A percentile compares a stretch with the other conserved stretches of the same genome.
These are phyloP conservation scores for Acleris laterana DNA, from an alignment of 2,888 invertebrate species.

Conservation along the genomic window DNA sequence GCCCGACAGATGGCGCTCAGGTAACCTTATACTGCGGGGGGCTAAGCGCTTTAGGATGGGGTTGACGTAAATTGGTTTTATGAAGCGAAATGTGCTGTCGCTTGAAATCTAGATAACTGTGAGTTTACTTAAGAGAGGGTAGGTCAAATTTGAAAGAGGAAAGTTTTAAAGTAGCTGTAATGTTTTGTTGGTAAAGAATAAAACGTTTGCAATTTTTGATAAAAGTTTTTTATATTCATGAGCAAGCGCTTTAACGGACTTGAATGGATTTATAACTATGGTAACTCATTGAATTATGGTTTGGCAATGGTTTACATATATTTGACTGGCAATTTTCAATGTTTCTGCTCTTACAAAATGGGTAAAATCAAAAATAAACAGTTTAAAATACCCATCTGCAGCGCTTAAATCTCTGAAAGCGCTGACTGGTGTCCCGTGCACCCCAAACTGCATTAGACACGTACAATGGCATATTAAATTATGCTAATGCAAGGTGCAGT, in stretches of 20 bases:
- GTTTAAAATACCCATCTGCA: conserved; percentile 26
- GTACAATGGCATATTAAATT: conserved; percentile 77
- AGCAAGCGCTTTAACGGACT: no score
- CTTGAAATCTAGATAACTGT: background rate
- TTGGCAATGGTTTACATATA: no score
- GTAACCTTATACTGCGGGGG: conserved; percentile 68
- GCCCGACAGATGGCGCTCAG: conserved; percentile 80
- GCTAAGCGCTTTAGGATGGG: conserved; percentile 49
- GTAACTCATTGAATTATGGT: no score
- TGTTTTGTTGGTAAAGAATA: no score
- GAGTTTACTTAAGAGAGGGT: conserved; percentile 1
- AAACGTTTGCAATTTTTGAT: no score
- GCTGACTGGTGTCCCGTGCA: conserved; percentile 47
- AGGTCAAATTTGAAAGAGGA: no score
- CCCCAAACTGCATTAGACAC: conserved; percentile 71
- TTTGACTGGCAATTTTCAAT: no score
- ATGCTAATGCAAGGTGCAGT: conserved; percentile 63
- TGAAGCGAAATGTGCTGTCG: conserved; percentile 9
- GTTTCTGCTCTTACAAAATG: background rate
- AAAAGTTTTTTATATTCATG: no score
- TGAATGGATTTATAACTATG: no score
- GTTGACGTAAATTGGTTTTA: conserved; percentile 20
- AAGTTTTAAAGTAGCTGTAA: no score
- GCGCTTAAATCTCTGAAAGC: conserved; percentile 51
- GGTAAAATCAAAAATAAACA: no score